A percentile compares a stretch with the other conserved stretches of the same genome.
Conservation (phyloP, 2,888 invertebrate genomes). For the Isoperla grammatica region DNA sequence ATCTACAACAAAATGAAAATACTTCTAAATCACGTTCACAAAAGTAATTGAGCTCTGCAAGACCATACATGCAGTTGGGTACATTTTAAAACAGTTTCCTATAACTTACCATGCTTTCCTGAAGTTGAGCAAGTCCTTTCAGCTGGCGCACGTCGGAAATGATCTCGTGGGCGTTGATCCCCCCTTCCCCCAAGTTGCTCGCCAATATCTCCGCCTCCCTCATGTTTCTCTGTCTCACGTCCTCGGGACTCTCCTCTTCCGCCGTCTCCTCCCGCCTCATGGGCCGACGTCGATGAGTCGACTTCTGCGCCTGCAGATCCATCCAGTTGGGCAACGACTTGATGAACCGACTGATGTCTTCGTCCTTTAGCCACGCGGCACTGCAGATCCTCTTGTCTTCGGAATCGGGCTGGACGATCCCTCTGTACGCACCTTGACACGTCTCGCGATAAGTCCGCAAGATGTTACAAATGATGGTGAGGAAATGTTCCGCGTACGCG, state of each 20-base stretch:
- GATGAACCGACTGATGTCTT: conserved; percentile 88
- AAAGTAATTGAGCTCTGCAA: too few relatives aligned
- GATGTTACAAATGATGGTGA: conserved; percentile 64
- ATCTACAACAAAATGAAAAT: too few relatives aligned
- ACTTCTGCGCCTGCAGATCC: conserved; percentile 52
- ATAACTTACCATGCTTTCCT: conserved; percentile 74
- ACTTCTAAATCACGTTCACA: too few relatives aligned
- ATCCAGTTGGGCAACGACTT: conserved; percentile 81
- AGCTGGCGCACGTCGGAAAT: conserved; percentile 77
- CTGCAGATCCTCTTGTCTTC: conserved; percentile 75
- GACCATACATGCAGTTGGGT: too few relatives aligned
- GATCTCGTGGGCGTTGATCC: conserved; percentile 78
- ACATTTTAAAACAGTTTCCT: too few relatives aligned
- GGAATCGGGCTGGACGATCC: conserved; percentile 69
- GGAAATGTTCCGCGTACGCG: conserved; percentile 66
- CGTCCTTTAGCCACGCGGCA: conserved; percentile 88
- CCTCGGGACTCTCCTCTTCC: conserved; percentile 72
- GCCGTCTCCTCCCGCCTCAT: conserved; percentile 49
- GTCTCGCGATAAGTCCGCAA: conserved; percentile 68
- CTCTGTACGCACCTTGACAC: conserved; percentile 66
- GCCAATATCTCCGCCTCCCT: conserved; percentile 92
- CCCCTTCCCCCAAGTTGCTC: conserved; percentile 83
- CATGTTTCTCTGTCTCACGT: conserved; percentile 69
- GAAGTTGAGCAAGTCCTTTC: conserved; percentile 79
- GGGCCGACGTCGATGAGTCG: conserved; percentile 41